Evolutionary conservation across 1,140 invertebrate species (phyloP).

Genomic region (Tribolium castaneum): DNA sequence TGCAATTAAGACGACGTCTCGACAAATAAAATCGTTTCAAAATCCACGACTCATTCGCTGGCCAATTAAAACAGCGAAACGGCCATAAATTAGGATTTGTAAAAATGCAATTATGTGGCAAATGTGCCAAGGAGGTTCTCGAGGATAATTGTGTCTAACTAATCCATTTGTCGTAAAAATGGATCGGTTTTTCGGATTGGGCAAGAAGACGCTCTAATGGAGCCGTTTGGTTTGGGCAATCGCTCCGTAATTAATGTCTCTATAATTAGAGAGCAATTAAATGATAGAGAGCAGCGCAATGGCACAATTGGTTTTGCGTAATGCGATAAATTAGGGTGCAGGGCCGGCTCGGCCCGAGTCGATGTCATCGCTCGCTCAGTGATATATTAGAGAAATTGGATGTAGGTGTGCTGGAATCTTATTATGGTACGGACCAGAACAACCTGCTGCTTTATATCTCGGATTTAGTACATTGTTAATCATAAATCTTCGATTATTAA

Average conservation of each 20-base stretch:
- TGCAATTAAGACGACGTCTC: slow-evolving; percentile 4
- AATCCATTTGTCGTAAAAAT: background rate
- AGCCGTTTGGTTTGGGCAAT: background rate
- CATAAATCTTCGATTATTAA: slow-evolving; percentile 51
- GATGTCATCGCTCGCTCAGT: background rate
- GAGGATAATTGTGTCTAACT: background rate
- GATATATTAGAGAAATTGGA: background rate
- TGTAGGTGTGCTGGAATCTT: slow-evolving; percentile 47
- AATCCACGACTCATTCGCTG: slow-evolving; percentile 6
- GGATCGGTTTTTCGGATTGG: background rate
- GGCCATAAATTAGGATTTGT: background rate
- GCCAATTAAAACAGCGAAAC: slow-evolving; percentile 18
- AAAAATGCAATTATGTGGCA: slow-evolving; percentile 3
- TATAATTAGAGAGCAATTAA: slow-evolving; percentile 35
- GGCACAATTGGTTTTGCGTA: slow-evolving; percentile 22
- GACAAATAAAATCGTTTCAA: slow-evolving; percentile 19
- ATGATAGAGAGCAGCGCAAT: background rate
- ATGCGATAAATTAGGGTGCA: background rate
- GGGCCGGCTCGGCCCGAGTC: slow-evolving; percentile 46
- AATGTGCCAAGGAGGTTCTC: background rate
- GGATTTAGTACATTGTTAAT: slow-evolving; percentile 46
- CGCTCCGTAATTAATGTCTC: background rate
- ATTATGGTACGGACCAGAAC: slow-evolving; percentile 47
- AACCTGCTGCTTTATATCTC: slow-evolving; percentile 52
- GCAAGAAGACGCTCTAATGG: background rate